Percentiles rank a stretch among this genome's conserved stretches.
Conservation (phyloP, 2,888 invertebrate species). For the Clivina fossor region DNA sequence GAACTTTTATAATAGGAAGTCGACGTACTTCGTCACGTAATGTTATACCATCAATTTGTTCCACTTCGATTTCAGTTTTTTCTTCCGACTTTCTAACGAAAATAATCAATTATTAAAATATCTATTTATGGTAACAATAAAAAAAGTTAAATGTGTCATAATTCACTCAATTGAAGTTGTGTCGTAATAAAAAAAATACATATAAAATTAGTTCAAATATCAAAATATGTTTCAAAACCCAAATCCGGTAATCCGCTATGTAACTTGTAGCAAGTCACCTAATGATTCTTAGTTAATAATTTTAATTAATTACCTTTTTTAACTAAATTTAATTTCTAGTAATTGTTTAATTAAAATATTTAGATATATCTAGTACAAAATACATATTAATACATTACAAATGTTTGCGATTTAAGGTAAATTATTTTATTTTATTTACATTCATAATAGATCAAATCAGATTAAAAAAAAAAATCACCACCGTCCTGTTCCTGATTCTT, state of each 20-base stretch:
- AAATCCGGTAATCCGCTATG: no score
- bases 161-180: not conserved
- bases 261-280: no score
- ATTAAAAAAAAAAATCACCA: no score
- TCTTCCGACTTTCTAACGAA: slow-evolving; percentile 42
- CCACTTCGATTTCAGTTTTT: slow-evolving; percentile 46
- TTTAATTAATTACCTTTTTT: no score
- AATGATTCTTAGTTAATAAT: not conserved
- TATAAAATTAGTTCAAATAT: slow-evolving; percentile 1
- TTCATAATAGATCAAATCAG: no score
- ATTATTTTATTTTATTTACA: no score
- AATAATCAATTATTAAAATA: no score
- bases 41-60: slow-evolving; percentile 54
- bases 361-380: no score
- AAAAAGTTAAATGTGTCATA: slow-evolving; percentile 17
- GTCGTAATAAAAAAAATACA: slow-evolving; percentile 9
- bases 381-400: no score
- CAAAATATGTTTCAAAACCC: no score
- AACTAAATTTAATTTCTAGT: not conserved
- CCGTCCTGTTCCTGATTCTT: slow-evolving; percentile 42
- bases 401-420: no score
- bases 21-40: slow-evolving; percentile 75
- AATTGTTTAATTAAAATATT: slow-evolving; percentile 26
- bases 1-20: slow-evolving; percentile 65
- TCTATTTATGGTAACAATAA: slow-evolving; percentile 42